Evolutionary conservation across 1,140 invertebrate species (phyloP).

Genomic region (Campodea augens): DNA sequence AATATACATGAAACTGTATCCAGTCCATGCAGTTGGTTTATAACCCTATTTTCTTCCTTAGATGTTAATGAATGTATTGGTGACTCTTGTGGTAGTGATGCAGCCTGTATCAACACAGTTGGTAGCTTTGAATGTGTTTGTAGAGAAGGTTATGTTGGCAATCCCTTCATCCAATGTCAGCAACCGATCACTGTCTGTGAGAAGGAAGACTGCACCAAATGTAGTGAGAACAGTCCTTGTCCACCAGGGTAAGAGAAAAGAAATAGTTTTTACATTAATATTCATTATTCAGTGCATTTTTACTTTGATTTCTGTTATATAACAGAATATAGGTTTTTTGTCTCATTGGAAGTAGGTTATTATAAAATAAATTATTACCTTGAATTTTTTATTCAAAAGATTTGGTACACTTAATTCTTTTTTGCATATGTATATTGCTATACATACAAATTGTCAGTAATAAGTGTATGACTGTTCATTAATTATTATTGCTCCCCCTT

Average conservation of each 20-base stretch:
- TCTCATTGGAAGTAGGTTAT: too few relatives aligned
- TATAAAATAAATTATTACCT: too few relatives aligned
- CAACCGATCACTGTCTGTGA: slow-evolving; percentile 34
- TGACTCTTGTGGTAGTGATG: slow-evolving; percentile 64
- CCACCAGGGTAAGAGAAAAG: slow-evolving; percentile 41
- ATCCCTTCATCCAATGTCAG: slow-evolving; percentile 62
- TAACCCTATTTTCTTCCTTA: slow-evolving; percentile 14
- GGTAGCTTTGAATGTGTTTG: slow-evolving; percentile 76
- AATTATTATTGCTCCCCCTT: too few relatives aligned
- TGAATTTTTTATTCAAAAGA: too few relatives aligned
- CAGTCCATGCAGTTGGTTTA: too few relatives aligned
- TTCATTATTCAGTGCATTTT: too few relatives aligned
- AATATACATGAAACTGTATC: too few relatives aligned
- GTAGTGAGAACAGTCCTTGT: slow-evolving; percentile 44
- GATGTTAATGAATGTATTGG: slow-evolving; percentile 66
- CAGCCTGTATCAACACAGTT: slow-evolving; percentile 68
- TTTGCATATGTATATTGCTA: too few relatives aligned
- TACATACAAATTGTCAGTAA: too few relatives aligned
- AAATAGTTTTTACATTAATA: neutral
- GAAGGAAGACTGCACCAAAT: slow-evolving; percentile 33
- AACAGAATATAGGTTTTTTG: slow-evolving; percentile 3
- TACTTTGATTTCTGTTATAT: neutral
- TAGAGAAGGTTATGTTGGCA: slow-evolving; percentile 55
- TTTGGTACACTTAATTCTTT: too few relatives aligned
- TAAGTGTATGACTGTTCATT: too few relatives aligned